Base-by-base conservation (phyloP, 2,888 invertebrate genomes). In the Pharmacophagus antenor region DNA sequence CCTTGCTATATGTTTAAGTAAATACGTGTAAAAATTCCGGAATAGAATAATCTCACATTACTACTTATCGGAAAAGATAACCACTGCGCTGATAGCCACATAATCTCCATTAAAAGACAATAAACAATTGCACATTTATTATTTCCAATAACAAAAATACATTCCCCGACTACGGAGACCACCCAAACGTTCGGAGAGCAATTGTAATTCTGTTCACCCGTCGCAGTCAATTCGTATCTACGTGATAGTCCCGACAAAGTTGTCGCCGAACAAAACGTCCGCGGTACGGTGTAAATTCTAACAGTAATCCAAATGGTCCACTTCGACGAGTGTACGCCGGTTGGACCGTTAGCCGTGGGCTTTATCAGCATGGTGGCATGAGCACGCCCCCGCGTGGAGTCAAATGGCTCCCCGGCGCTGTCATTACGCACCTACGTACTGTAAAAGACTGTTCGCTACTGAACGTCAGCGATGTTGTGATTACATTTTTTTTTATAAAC, bases 281-380 rank as follows among this genome's bases (percentile, higher is more conserved):
- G 20, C 21, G 25, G 18, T 37, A 44, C 21, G 21, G 17, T 25
- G 50, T 50, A 6, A 50, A 42, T 68, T 63, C 61, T 72, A 71
- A 70, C 71, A 73, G 73, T 71, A 64, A 66, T 44, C 44, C 17
- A 59, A 63, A 52, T 57, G 63, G 57, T 23, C 53, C 63, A 58
- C 59, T 68, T 69, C 67, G 64, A 62, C 57, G 61, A 72, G 69
- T 67, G 53, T 25, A 20, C 54, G 58, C 47, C 47, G 44, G 58
- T 54, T 66, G 67, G 70, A 71, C 76, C 70, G 76, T 76, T 76
- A 77, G 49, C 70, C 65, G 61, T 62, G 23, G 55, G 63, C 66
- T 63, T 68, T 64, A 63, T 60, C 62, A 51, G 23, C 49, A 58
- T 57, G 48, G 68, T 76, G 72, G 75, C 74, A 73, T 72, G 73